These are phyloP conservation scores for Sus cebifrons DNA, from an alignment of 2,797 vertebrate genomes.

Conservation along the genomic window DNA sequence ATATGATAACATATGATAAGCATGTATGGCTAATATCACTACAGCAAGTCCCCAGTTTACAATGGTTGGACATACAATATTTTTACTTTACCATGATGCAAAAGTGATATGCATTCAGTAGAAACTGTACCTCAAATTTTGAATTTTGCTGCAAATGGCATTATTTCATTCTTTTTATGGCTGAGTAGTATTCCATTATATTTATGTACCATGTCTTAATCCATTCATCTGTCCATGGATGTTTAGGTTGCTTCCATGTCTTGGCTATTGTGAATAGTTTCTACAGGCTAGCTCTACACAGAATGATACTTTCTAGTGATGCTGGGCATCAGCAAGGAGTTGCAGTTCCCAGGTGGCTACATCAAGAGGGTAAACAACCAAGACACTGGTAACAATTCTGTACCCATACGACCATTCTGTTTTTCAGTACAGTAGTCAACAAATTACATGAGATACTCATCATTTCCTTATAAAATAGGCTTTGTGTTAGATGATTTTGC, in stretches of 20 bases:
- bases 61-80: not conserved
- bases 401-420: not conserved
- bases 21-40: constrained; percentile 22
- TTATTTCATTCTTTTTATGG: no score
- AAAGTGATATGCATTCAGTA: not conserved
- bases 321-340: not conserved
- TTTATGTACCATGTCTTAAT: no score
- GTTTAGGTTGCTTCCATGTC: no score
- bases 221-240: no score
- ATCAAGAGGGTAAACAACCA: not conserved
- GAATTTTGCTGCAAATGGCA: not conserved
- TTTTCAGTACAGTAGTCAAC: not conserved
- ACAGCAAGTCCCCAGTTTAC: not conserved
- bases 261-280: not conserved
- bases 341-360: not conserved
- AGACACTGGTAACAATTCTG: not conserved
- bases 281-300: not conserved
- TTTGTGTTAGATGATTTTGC: not conserved
- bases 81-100: not conserved
- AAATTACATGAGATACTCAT: not conserved
- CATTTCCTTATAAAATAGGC: not conserved
- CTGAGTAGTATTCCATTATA: no score
- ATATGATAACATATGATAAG: constrained; percentile 11
- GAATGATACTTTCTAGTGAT: not conserved
- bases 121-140: not conserved